These are phyloP conservation scores for Pygoscelis antarcticus DNA, from an alignment of 2,113 vertebrate species.

Conservation along the genomic window DNA sequence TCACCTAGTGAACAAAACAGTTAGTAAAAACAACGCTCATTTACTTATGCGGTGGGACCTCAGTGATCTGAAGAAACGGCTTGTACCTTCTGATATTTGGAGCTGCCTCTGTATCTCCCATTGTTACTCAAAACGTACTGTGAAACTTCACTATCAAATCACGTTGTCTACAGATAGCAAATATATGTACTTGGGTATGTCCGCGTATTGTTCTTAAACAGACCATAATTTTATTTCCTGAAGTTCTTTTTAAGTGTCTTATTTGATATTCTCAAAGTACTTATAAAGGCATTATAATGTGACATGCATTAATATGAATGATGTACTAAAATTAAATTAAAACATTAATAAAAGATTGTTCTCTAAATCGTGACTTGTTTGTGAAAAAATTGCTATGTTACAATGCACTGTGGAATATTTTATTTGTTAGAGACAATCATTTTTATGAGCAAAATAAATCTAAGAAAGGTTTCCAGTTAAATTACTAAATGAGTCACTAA, in stretches of 20 bases:
- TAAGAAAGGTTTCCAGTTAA: background rate
- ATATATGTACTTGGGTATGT: background rate
- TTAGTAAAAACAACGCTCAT: background rate
- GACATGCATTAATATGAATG: background rate
- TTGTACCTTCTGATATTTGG: background rate
- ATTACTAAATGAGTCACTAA: background rate
- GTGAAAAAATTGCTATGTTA: background rate
- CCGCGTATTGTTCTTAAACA: background rate
- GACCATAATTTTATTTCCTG: background rate
- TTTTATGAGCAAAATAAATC: background rate
- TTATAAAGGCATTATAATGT: background rate
- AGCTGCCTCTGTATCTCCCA: background rate
- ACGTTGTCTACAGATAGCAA: background rate
- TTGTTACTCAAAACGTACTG: background rate
- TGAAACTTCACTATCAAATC: background rate
- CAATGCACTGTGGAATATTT: background rate
- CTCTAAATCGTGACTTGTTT: background rate
- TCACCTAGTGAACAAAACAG: conserved; percentile 74
- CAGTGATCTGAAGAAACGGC: background rate
- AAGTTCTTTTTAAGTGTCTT: background rate
- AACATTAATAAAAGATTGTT: background rate
- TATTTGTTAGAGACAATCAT: background rate
- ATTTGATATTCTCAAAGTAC: background rate
- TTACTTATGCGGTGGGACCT: background rate
- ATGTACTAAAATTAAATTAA: conserved; percentile 13